Evolutionary conservation across 1,140 invertebrate species (phyloP), one percentile per base, ranked within the genome.

Genomic region (Elymnias hypermnestra): DNA sequence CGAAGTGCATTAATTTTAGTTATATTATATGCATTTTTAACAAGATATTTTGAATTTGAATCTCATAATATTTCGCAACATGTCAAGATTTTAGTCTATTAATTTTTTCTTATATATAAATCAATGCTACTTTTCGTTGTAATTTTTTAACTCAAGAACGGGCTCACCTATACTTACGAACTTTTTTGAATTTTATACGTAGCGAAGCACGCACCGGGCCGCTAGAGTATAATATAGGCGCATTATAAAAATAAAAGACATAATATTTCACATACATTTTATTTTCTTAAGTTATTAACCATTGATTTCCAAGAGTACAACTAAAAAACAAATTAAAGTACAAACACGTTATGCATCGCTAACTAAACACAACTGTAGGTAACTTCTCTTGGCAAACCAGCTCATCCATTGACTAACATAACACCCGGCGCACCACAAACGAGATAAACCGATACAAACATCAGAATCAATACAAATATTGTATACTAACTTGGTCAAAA

Each of bases 291-390:
- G 78, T 83, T 82, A 85, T 82, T 85, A 85, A 85, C 82, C 82
- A 85, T 85, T 81, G 78, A 83, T 85, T 85, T 85, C 79, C 79
- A 85, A 85, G 79, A 85, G 79, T 85, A 85, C 74, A 85, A 85
- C 82, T 85, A 85, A 85, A 85, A 85, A 83, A 83, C 82, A 85
- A 85, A 85, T 85, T 85, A 85, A 83, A 83, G 82, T 85, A 85
- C 79, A 85, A 83, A 85, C 79, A 85, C 82, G 82, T 85, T 85
- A 83, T 82, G 82, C 75, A 78, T 83, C 59, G 72, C 78, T 85
- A 83, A 78, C 74, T 83, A 75, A 83, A 85, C 79, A 78, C 77
- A 85, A 83, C 75, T 85, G 78, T 83, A 82, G 82, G 79, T 85
- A 85, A 85, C 82, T 83, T 81, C 78, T 85, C 82, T 83, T 83